Evolutionary conservation across 1,140 invertebrate genomes (phyloP).

Genomic region (Philaenus spumarius): DNA sequence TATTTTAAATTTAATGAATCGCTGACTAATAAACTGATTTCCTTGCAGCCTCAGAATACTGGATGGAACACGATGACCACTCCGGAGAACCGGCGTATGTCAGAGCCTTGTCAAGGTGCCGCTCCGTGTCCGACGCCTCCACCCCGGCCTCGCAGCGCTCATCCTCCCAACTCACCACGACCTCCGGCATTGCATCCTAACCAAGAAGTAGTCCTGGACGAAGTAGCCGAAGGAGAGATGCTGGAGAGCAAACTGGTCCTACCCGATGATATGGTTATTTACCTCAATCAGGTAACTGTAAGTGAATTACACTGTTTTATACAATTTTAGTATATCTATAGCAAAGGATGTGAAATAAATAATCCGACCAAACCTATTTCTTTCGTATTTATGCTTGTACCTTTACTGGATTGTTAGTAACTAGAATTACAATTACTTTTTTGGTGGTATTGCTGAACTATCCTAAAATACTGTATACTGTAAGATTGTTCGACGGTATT

Average conservation of each 20-base stretch:
- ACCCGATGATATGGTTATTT: conserved; percentile 93
- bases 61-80: conserved; percentile 37
- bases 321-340: too few species aligned
- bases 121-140: conserved; percentile 29
- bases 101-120: conserved; percentile 40
- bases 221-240: conserved; percentile 80
- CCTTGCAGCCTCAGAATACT: conserved; percentile 38
- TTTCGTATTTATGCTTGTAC: too few species aligned
- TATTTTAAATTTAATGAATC: too few species aligned
- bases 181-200: conserved; percentile 62
- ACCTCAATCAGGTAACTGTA: conserved; percentile 69
- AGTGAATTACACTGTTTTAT: too few species aligned
- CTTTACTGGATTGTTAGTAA: too few species aligned
- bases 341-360: too few species aligned
- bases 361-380: too few species aligned
- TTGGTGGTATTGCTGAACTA: too few species aligned
- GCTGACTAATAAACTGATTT: too few species aligned
- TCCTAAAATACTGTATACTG: too few species aligned
- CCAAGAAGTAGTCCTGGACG: conserved; percentile 71
- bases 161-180: conserved; percentile 18
- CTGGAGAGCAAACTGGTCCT: conserved; percentile 85
- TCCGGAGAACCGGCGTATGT: conserved; percentile 34
- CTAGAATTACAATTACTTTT: too few species aligned
- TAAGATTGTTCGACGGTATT: too few species aligned
- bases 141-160: conserved; percentile 17